Evolutionary conservation across 1,140 invertebrate species (phyloP).

Genomic region (Drosophila hydei): DNA sequence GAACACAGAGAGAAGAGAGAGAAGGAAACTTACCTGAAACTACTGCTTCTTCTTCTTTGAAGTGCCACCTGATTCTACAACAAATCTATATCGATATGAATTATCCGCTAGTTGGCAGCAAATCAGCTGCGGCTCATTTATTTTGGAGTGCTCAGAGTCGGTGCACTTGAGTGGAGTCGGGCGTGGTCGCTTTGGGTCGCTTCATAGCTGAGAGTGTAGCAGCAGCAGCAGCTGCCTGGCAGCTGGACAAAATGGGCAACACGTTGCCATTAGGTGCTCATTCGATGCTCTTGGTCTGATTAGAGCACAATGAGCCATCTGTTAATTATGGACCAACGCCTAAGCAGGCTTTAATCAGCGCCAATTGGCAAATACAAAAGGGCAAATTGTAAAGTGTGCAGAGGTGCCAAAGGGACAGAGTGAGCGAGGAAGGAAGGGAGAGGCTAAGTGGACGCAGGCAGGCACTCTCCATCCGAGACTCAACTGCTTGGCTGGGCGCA

Average conservation of each 20-base stretch:
- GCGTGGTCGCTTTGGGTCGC: not conserved
- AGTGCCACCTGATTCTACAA: too few relatives aligned
- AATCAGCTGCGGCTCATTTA: conserved; percentile 31
- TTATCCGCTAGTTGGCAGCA: too few relatives aligned
- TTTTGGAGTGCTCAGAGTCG: conserved; percentile 12
- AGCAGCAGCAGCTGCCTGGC: too few relatives aligned
- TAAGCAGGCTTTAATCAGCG: conserved; percentile 74
- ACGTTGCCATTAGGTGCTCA: conserved; percentile 10
- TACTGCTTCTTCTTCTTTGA: too few relatives aligned
- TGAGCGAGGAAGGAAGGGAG: not conserved
- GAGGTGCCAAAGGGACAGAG: not conserved
- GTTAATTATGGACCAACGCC: conserved; percentile 75
- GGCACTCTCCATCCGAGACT: too few relatives aligned
- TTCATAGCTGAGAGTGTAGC: too few relatives aligned
- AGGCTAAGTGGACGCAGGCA: too few relatives aligned
- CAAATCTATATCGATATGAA: too few relatives aligned
- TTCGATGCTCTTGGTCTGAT: conserved; percentile 42
- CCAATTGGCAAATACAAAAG: conserved; percentile 78
- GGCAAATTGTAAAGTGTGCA: conserved; percentile 67
- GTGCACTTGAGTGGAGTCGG: not conserved
- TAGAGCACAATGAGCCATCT: conserved; percentile 57
- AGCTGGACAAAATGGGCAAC: not conserved
- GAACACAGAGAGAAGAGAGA: too few relatives aligned
- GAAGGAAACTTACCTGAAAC: too few relatives aligned
- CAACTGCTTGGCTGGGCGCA: too few relatives aligned